A percentile compares a stretch with the other conserved stretches of the same genome.
Conservation (phyloP, 2,113 vertebrate genomes). For the Oenanthe oenanthe region DNA sequence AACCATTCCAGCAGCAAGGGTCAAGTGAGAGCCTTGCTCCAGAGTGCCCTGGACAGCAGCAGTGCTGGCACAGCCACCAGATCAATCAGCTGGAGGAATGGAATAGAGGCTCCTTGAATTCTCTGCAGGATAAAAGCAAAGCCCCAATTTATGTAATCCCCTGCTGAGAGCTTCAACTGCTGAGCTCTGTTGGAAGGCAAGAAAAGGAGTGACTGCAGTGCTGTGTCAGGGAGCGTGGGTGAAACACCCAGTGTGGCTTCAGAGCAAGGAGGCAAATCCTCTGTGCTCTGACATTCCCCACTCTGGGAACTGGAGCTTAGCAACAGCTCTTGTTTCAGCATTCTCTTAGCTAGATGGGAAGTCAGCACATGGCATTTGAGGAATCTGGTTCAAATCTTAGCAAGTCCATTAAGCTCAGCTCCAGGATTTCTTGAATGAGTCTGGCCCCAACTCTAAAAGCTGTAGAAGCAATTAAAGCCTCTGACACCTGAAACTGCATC, state of each 20-base stretch:
- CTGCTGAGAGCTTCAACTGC: not conserved
- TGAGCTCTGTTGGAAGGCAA: not conserved
- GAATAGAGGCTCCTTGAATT: not conserved
- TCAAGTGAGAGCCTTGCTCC: not conserved
- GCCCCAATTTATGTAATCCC: not conserved
- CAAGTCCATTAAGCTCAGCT: not conserved
- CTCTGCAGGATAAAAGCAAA: not conserved
- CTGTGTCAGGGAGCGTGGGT: not conserved
- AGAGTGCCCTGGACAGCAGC: not conserved
- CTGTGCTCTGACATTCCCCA: not conserved
- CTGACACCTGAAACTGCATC: not conserved
- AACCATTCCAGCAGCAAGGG: not conserved
- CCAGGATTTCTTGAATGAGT: not conserved
- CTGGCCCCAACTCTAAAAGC: not conserved
- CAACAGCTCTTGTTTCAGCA: not conserved
- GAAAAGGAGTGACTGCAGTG: not conserved
- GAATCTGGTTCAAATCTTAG: not conserved
- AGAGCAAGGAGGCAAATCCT: not conserved
- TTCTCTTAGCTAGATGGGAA: not conserved
- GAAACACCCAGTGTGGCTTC: not conserved
- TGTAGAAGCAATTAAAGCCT: not conserved
- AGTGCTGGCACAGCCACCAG: not conserved
- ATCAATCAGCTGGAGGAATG: constrained; percentile 1
- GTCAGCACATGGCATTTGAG: not conserved
- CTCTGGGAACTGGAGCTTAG: not conserved